Base-by-base conservation (phyloP, 2,888 invertebrate genomes). In the Branchellion lobata region DNA sequence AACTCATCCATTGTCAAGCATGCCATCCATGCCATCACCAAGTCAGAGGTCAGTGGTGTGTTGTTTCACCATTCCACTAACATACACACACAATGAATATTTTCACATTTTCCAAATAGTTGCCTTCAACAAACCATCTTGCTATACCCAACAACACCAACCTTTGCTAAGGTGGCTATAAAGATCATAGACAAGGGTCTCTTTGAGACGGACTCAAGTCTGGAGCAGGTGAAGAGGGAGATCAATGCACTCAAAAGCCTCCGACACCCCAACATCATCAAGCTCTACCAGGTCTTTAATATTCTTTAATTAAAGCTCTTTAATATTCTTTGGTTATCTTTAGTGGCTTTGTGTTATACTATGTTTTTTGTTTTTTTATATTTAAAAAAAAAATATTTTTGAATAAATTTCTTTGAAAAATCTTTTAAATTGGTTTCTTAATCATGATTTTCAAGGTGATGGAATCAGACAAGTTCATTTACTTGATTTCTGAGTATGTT, bases 1-100 rank as follows among this genome's bases (percentile, higher is more conserved):
- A 99, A 98, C 90, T 99, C 99, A 89, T 98, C 98, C 85, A 93
- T 97, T 85, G 99, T 99, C 86, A 97, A 97, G 91, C 91, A 97
- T 87, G 99, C 97, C 86, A 94, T 95, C 89, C 97, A 99, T 90
- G 92, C 94, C 89, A 94, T 98, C 88, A 97, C 98, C 85, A 95
- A 96, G 91, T 94, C 95, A 84, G 96, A 98, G 95, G 98, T 98
- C 91, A 91, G 91, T 68, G 18, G n/a, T n/a, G n/a, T n/a, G n/a
- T n/a, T n/a, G n/a, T n/a, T n/a, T n/a, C n/a, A 33, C 14, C 14
- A 47, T 24, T 21, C 51, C 1, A 1, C 36, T 24, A 14, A 18
- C n/a, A 18, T 51, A 18, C 14, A 18, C 14, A 51, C 14, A 18
- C n/a, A 51, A 51, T 14, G 14, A 18, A 18, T 21, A 51, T 31